Base-by-base conservation (phyloP, 2,797 vertebrate species). In the Capromys pilorides region DNA sequence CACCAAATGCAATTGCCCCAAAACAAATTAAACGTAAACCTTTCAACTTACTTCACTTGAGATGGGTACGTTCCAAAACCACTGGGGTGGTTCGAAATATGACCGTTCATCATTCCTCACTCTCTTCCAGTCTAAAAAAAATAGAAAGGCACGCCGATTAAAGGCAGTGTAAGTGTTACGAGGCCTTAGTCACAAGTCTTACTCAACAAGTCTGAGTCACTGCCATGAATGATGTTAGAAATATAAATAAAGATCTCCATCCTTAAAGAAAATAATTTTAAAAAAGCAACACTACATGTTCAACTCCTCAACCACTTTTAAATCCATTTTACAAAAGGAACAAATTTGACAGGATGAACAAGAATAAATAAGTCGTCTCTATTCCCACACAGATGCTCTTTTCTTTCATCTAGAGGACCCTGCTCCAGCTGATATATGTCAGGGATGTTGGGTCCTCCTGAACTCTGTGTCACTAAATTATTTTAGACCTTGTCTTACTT, bases 41-140 rank as follows among this genome's bases (percentile, higher is more conserved):
- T 94, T 83, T 59, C 45, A 82, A 97, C 98, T 98, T 98, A 98
- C 98, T 98, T 98, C 96, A 98, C 96, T 95, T 98, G 98, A 90
- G 98, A 97, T 93, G 98, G 97, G 81, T 98, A 98, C 86, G 88
- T 97, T 97, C 98, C 98, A 64, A 97, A 98, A 90, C 97, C 96
- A 94, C 96, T 91, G 0, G 97, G 97, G 97, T 98, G 97, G 93
- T 97, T 98, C 67, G 98, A 98, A 93, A 98, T 95, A 89, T 98
- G 98, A 67, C 98, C 98, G 77, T 98, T 98, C 98, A 98, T 98
- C 41, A 83, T 98, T 88, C 61, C 59, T 0, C 80, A 59, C 90
- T 69, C 82, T 92, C 71, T 77, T 93, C 13, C 28, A 57, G 73
- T 86, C 93, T 97, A 82, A 86, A 91, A 57, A 57, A 54, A 96